Base-by-base conservation (phyloP, 2,113 vertebrate genomes). In the Xyrauchen texanus region DNA sequence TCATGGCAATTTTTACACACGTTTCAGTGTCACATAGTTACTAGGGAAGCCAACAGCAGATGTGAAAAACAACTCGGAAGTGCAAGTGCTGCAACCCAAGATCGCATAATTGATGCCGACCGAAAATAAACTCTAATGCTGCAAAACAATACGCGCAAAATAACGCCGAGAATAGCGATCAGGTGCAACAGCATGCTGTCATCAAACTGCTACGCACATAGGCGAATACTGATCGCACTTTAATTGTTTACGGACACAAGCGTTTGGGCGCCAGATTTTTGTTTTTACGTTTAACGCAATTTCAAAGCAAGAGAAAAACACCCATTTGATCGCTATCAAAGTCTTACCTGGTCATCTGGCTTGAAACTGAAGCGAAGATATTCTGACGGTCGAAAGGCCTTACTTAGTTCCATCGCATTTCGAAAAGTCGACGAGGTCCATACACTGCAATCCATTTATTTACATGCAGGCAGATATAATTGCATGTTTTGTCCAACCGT, bases 341-440 rank as follows among this genome's bases (percentile, higher is more conserved):
- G 42, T 58, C 81, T 86, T 82, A 87, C 86, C 86, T 86, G 73
- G 6, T 12, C 44, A 64, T 74, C 78, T 21, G 68, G 68, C 51
- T 68, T 79, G 46, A 66, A 84, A 76, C 34, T n/a, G 47, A 72
- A 49, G 71, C 21, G 3, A 34, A 34, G 21, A 34, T 34, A 34
- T 34, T 1, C 16, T 63, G 10, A 42, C 12, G 13, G 67, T 67
- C 13, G 68, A 77, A 55, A 65, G 68, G 61, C 62, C 70, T 83
- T 75, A 68, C 16, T 82, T 74, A 83, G 46, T 78, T 63, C 83
- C 83, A 85, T 84, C 13, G 64, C 82, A 81, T 34, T 34, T 34
- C 21, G 21, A 1, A 34, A 34, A 55, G n/a, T 45, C 68, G 47
- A 57, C 66, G 45, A 60, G 70, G 44, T 57, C 16, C 52, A 21